Evolutionary conservation across 2,113 vertebrate genomes (phyloP).

Genomic region (Rhea americana): DNA sequence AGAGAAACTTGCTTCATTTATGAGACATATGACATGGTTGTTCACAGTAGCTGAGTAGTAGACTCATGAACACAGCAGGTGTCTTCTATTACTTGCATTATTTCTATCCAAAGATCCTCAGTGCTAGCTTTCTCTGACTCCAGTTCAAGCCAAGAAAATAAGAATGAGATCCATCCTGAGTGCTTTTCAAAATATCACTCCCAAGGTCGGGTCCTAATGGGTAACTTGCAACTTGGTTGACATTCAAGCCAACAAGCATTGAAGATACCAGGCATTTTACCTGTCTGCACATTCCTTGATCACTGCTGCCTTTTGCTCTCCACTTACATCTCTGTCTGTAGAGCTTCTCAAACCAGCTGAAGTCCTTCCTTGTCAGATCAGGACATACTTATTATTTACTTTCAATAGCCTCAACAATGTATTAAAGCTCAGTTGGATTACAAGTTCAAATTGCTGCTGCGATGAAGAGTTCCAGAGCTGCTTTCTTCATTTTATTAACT

Average conservation of each 20-base stretch:
- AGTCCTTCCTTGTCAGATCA: background rate
- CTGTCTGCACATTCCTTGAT: background rate
- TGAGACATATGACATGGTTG: background rate
- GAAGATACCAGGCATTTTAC: background rate
- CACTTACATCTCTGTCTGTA: background rate
- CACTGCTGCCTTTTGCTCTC: background rate
- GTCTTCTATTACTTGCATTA: background rate
- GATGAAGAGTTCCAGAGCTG: background rate
- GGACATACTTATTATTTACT: background rate
- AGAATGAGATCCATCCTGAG: background rate
- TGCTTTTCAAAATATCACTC: background rate
- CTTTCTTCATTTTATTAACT: background rate
- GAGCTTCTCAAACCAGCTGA: background rate
- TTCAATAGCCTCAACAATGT: background rate
- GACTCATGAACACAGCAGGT: background rate
- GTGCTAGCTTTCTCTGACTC: background rate
- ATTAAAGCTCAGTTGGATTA: background rate
- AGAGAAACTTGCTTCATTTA: background rate
- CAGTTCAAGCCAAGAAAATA: background rate
- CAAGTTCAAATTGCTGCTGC: background rate
- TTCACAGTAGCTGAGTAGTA: background rate
- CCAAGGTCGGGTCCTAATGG: background rate
- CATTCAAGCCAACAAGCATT: background rate
- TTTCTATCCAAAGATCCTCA: background rate
- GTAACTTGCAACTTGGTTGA: background rate